Percentiles rank a stretch among this genome's conserved stretches.
phyloP scores from a whole-genome alignment of 2,797 vertebrate species.

The Lophius americanus region DNA sequence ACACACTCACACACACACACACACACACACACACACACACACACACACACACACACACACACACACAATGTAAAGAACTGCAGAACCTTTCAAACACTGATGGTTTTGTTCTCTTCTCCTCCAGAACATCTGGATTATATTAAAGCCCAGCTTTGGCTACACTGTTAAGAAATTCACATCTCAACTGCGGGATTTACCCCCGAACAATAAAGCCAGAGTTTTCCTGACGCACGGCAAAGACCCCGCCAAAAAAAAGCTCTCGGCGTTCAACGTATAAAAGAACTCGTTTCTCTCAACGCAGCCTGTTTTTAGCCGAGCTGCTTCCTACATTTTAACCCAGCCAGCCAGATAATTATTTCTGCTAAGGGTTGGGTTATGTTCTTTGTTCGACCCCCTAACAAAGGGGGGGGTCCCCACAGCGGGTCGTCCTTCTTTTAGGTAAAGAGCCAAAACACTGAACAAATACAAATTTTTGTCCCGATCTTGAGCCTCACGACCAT shows the following conservation, averaged over 20 bases:
- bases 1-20: no score
- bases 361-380: no score
- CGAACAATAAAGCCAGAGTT: slow-evolving; percentile 17
- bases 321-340: background rate
- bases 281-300: no score
- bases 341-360: no score
- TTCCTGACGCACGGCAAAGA: background rate
- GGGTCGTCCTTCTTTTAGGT: no score
- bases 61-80: slow-evolving; percentile 5
- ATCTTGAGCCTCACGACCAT: no score
- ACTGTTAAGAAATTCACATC: slow-evolving; percentile 12
- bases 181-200: slow-evolving; percentile 10
- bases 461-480: no score
- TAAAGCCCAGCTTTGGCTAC: slow-evolving; percentile 16
- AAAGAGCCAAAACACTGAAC: no score
- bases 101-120: slow-evolving; percentile 6
- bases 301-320: no score
- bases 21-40: background rate
- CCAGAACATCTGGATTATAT: slow-evolving; percentile 54
- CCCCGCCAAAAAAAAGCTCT: background rate
- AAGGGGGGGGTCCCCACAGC: no score
- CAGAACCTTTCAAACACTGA: slow-evolving; percentile 14
- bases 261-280: no score
- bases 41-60: slow-evolving; percentile 4
- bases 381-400: no score